Percentiles rank a stretch among this genome's conserved stretches.
Conservation (phyloP, 2,113 vertebrate genomes). For the Platichthys stellatus region DNA sequence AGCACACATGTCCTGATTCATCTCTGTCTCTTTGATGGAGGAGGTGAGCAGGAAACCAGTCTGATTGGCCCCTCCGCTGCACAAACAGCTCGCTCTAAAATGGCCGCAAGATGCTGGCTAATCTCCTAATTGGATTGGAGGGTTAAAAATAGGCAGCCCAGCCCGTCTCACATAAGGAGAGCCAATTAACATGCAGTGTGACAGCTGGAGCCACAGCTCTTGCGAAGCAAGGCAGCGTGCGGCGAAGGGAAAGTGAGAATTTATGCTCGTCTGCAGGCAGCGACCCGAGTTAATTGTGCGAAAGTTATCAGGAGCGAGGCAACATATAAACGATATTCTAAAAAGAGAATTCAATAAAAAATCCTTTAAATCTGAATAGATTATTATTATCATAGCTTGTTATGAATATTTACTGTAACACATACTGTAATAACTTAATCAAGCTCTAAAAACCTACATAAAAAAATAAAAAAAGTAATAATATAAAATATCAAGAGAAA, state of each 20-base stretch:
- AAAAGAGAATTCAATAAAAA: too few species aligned
- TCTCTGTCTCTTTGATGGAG: constrained; percentile 37
- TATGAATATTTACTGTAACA: too few species aligned
- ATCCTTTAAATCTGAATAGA: too few species aligned
- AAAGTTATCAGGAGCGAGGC: constrained; percentile 77
- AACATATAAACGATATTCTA: constrained; percentile 17
- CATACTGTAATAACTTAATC: too few species aligned
- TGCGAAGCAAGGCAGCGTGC: constrained; percentile 64
- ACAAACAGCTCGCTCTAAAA: constrained; percentile 80
- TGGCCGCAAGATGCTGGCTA: constrained; percentile 79
- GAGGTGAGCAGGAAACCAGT: constrained; percentile 28
- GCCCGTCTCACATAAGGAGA: constrained; percentile 73
- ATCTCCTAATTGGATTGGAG: constrained; percentile 85
- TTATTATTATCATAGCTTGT: too few species aligned
- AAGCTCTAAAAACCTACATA: too few species aligned
- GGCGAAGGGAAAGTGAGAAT: constrained; percentile 73
- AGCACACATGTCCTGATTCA: constrained; percentile 35
- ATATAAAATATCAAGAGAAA: too few species aligned
- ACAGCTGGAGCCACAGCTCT: constrained; percentile 81
- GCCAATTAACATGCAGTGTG: constrained; percentile 82
- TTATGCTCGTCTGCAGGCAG: constrained; percentile 70
- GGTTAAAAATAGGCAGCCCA: constrained; percentile 80
- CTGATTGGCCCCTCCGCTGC: constrained; percentile 59
- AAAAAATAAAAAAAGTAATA: too few species aligned
- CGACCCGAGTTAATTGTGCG: constrained; percentile 77